Evolutionary conservation across 1,140 invertebrate genomes (phyloP).

Genomic region (Lasioglossum baleicum): DNA sequence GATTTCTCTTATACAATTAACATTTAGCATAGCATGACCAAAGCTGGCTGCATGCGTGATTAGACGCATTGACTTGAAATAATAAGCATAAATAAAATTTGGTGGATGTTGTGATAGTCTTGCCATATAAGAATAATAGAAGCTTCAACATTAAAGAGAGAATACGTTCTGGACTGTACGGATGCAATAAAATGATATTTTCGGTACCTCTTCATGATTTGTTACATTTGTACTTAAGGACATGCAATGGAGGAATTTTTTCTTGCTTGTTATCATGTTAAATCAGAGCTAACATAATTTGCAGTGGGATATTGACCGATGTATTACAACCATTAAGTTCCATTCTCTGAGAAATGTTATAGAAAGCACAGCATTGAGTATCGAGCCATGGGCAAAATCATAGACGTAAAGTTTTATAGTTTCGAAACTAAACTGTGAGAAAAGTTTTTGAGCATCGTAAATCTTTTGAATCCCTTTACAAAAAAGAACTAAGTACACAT

Average conservation of each 20-base stretch:
- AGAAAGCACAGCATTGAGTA: conserved; percentile 38
- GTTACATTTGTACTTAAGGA: conserved; percentile 4
- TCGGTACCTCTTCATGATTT: conserved; percentile 12
- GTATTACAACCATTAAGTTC: conserved; percentile 28
- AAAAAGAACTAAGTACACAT: conserved; percentile 42
- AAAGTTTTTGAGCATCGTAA: conserved; percentile 18
- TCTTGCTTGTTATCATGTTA: conserved; percentile 22
- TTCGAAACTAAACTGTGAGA: conserved; percentile 32
- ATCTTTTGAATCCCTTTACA: conserved; percentile 27
- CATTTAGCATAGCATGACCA: conserved; percentile 59
- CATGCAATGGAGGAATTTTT: conserved; percentile 40
- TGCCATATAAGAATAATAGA: conserved; percentile 29
- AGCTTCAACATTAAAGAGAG: conserved; percentile 40
- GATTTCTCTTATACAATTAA: conserved; percentile 14
- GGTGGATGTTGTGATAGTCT: conserved; percentile 41
- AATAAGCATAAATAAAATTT: conserved; percentile 50
- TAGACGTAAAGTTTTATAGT: conserved; percentile 14
- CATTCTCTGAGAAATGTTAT: conserved; percentile 24
- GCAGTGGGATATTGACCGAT: conserved; percentile 11
- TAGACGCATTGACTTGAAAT: conserved; percentile 54
- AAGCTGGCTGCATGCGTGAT: conserved; percentile 68
- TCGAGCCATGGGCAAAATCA: conserved; percentile 25
- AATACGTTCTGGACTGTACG: conserved; percentile 20
- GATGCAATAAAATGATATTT: conserved; percentile 23
- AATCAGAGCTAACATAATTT: conserved; percentile 20